Base-by-base conservation (phyloP, 2,113 vertebrate species). In the Solea senegalensis region DNA sequence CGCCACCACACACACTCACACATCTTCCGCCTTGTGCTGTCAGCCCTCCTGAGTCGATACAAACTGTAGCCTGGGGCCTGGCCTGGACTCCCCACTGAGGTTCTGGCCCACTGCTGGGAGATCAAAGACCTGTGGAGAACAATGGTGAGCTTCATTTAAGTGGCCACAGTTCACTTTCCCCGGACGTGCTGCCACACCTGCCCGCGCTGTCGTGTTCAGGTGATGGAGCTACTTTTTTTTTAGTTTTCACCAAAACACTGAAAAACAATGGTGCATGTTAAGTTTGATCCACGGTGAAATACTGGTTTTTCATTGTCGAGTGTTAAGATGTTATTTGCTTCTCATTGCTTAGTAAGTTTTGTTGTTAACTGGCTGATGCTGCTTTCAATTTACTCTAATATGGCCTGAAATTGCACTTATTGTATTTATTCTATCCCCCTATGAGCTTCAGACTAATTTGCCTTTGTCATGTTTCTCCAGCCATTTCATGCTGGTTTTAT, bases 61-160 rank as follows among this genome's bases (percentile, higher is more conserved):
- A 90, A 89, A 86, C 90, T 54, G 78, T 90, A 86, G 90, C 92
- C 91, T 80, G 89, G 74, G 91, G 92, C 58, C 76, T 88, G 89
- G 92, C 89, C 89, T 62, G 87, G 94, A 90, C 91, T 92, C 94
- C 94, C 94, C 87, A 75, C 90, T 84, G 93, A 92, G 87, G 87
- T 86, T 87, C 90, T 84, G 81, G 94, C 92, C 89, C 89, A 92
- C 94, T 91, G 91, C 92, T 92, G 90, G 59, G 87, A 94, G 94
- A 96, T 97, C 96, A 97, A 96, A 97, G 95, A 90, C 86, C 90
- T 83, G 8, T 73, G 27, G 85, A 77, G 93, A 95, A 97, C 95
- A 97, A 96, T 96, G 87, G 94, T 90, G 81, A 91, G 91, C 78
- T 65, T 95, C 95, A 88, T 93, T 90, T 84, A 87, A 89, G 27